Evolutionary conservation across 1,140 invertebrate genomes (phyloP).

Genomic region (Lepidurus packardi): DNA sequence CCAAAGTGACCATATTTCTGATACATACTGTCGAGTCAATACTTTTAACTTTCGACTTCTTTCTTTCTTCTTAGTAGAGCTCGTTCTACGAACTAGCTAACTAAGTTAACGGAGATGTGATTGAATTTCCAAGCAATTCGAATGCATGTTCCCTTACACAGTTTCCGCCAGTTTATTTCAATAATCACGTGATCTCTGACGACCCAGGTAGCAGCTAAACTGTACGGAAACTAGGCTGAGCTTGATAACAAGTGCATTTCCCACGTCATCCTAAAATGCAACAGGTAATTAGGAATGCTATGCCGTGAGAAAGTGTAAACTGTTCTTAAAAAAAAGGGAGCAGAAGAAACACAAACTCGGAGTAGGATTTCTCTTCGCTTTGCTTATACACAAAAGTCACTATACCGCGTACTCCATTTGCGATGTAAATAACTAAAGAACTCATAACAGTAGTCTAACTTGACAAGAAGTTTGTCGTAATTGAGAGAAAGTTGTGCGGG

Average conservation of each 20-base stretch:
- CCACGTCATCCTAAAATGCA: not conserved
- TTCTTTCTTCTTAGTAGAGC: not conserved
- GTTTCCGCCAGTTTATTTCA: not conserved
- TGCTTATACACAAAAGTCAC: not conserved
- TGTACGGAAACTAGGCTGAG: constrained; percentile 7
- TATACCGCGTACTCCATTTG: too few species aligned
- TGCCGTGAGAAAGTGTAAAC: constrained; percentile 17
- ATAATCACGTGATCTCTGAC: not conserved
- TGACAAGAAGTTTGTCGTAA: not conserved
- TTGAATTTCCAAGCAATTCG: too few species aligned
- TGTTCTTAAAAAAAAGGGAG: not conserved
- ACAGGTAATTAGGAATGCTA: not conserved
- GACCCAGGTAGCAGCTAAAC: not conserved
- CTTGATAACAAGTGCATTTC: not conserved
- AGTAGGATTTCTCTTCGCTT: not conserved
- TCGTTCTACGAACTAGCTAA: too few species aligned
- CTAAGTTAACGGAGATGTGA: too few species aligned
- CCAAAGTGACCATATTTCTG: not conserved
- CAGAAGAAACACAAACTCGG: not conserved
- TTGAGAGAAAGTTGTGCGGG: constrained; percentile 7
- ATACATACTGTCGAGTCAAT: not conserved
- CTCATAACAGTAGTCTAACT: not conserved
- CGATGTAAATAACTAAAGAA: too few species aligned
- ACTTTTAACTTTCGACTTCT: not conserved
- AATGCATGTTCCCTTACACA: not conserved